Evolutionary conservation across 2,113 vertebrate species (phyloP), one percentile per base, ranked within the genome.

Genomic region (Pterocles gutturalis): DNA sequence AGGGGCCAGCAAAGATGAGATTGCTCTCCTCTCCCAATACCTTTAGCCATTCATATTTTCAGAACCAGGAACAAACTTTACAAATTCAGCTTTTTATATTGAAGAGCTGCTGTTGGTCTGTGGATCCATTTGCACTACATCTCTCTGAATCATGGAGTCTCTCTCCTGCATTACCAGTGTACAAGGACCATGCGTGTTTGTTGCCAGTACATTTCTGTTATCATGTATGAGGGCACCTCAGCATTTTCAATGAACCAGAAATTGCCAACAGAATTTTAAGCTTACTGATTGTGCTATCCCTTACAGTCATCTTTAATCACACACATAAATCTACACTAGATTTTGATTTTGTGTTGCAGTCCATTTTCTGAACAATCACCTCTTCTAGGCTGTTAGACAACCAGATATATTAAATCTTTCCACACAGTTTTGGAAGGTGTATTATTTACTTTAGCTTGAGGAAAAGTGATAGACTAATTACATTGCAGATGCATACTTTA

Each of bases 121-220:
- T 36, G 65, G 57, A 21, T 10, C 69, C 21, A 7, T 34, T 36
- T 16, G 14, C 51, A 13, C 14, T 6, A 26, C 24, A 14, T 7
- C 48, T 69, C 36, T 57, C 65, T 21, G 9, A 29, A 20, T 2
- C 15, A 64, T 22, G 36, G 61, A 5, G 3, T 29, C 57, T 45
- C 67, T 16, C 14, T 46, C 53, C 79, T 51, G 34, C 43, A 55
- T 6, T 11, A 33, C 25, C 75, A 51, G 38, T 17, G 64, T 70
- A 43, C 17, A 5, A 7, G 15, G 34, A 21, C 55, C 24, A 17
- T 4, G 24, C 72, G 20, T 0, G 0, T 5, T 5, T 24, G 34
- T 3, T 64, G 45, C 77, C 57, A 17, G 14, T 8, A 34, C 29
- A 4, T 17, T 49, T 17, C 57, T 78, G 38, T 13, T 48, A 26